Conservation (phyloP, 2,113 vertebrate genomes). For the Erpornis zantholeuca region DNA sequence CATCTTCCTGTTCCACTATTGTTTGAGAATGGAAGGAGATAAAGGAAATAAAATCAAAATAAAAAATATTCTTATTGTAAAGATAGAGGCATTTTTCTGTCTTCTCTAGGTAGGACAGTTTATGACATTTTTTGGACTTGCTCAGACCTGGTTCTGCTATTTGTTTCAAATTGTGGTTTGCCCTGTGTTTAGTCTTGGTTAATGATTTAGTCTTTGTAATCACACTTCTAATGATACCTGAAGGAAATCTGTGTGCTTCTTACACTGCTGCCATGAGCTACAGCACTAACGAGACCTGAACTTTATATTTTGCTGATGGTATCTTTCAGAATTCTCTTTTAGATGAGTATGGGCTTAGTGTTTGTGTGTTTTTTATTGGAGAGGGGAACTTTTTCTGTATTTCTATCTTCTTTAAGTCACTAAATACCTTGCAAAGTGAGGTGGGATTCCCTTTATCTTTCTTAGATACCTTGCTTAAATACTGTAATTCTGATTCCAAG, state of each 20-base stretch:
- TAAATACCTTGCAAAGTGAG: not conserved
- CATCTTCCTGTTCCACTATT: not conserved
- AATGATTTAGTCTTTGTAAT: not conserved
- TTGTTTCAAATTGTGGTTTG: not conserved
- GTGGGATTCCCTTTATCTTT: not conserved
- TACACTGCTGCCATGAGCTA: not conserved
- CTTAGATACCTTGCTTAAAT: too few relatives aligned
- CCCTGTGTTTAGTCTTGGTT: not conserved
- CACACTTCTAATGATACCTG: fast-evolving
- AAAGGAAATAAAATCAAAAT: not conserved
- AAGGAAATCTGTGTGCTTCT: not conserved
- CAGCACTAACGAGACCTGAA: fast-evolving
- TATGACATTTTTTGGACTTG: not conserved
- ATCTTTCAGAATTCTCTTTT: not conserved
- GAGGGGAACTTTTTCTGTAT: not conserved
- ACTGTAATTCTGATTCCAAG: not conserved
- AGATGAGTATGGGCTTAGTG: not conserved
- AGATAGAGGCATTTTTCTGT: not conserved
- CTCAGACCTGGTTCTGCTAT: not conserved
- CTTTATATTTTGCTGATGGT: not conserved
- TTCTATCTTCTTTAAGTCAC: not conserved
- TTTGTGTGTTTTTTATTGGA: not conserved
- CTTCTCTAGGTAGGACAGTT: not conserved
- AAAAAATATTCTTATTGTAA: not conserved
- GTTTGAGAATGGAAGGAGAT: not conserved